A percentile compares a stretch with the other conserved stretches of the same genome.
These are phyloP conservation scores for Ailuropoda melanoleuca DNA, from an alignment of 2,113 vertebrate genomes.

Conservation along the genomic window DNA sequence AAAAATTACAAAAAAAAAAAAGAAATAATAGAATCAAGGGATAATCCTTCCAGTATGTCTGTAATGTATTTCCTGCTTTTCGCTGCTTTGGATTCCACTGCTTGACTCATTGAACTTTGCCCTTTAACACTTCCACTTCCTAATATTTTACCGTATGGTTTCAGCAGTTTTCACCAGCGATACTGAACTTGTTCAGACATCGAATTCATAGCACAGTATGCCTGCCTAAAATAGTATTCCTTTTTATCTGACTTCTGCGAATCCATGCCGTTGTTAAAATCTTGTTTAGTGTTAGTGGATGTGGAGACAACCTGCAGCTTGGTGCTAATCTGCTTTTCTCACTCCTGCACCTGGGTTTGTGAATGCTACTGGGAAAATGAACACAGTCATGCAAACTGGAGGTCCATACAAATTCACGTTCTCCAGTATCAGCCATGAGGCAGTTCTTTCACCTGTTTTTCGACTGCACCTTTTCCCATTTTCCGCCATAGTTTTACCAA, in stretches of 20 bases:
- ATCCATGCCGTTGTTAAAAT: background rate
- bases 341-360: background rate
- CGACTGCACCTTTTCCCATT: background rate
- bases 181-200: background rate
- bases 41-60: background rate
- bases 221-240: background rate
- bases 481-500: background rate
- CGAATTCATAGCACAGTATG: background rate
- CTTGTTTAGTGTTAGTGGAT: background rate
- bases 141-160: background rate
- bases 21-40: constrained; percentile 11
- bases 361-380: background rate
- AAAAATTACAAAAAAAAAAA: background rate
- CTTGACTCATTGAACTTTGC: background rate
- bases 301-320: background rate
- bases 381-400: background rate
- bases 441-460: background rate
- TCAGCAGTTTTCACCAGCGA: background rate
- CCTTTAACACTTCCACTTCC: background rate
- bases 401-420: background rate
- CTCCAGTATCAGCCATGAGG: background rate
- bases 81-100: background rate
- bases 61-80: constrained; percentile 34
- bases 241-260: background rate
- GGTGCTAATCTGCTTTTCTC: background rate